Conservation (phyloP, 2,888 invertebrate genomes). For the Carabus problematicus region DNA sequence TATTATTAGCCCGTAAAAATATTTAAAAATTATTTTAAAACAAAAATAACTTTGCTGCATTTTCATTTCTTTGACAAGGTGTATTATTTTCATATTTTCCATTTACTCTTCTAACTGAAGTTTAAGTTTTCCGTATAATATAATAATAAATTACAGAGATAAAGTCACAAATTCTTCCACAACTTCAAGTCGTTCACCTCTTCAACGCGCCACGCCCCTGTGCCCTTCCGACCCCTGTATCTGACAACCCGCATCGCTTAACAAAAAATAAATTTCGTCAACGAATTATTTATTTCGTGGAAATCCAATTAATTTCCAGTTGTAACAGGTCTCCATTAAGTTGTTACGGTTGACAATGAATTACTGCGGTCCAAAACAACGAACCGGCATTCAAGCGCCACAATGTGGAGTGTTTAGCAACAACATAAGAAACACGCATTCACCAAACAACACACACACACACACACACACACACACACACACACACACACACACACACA, state of each 20-base stretch:
- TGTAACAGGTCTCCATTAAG: slow-evolving; percentile 35
- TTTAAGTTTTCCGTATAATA: too few relatives aligned
- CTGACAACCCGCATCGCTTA: background rate
- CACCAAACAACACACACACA: slow-evolving; percentile 30
- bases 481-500: background rate
- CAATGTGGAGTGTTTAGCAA: slow-evolving; percentile 4
- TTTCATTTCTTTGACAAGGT: too few relatives aligned
- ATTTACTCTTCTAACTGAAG: too few relatives aligned
- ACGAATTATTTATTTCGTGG: slow-evolving; percentile 32
- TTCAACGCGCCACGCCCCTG: too few relatives aligned
- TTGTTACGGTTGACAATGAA: slow-evolving; percentile 38
- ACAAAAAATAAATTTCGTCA: slow-evolving; percentile 34
- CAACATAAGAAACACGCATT: slow-evolving; percentile 30
- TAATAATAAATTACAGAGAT: too few relatives aligned
- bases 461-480: background rate
- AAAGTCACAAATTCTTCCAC: too few relatives aligned
- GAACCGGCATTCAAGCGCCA: background rate
- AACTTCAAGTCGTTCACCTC: too few relatives aligned
- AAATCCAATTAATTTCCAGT: slow-evolving; percentile 33
- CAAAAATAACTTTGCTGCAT: too few relatives aligned
- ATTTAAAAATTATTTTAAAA: too few relatives aligned
- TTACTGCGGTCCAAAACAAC: slow-evolving; percentile 23
- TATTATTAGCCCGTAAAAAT: too few relatives aligned
- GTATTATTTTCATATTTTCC: too few relatives aligned
- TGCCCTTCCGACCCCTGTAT: too few relatives aligned